Evolutionary conservation across 2,113 vertebrate genomes (phyloP).

Genomic region (Cephalopholis sonnerati): DNA sequence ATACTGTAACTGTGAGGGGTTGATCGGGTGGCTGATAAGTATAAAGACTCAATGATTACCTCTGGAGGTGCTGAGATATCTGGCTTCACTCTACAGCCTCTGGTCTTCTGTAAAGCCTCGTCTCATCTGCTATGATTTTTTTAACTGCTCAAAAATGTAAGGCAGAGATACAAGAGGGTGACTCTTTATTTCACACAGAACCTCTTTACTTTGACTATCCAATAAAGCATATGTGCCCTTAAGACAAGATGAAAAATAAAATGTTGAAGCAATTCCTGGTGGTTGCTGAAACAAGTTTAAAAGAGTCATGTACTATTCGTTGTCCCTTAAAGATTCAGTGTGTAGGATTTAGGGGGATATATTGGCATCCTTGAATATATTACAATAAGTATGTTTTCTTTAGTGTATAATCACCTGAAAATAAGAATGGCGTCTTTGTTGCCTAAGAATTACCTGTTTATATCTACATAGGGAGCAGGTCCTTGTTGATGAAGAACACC

Average conservation of each 20-base stretch:
- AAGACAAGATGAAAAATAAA: background rate
- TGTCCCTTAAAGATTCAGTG: background rate
- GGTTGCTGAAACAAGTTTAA: background rate
- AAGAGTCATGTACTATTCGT: background rate
- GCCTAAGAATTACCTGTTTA: no score
- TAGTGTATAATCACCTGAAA: no score
- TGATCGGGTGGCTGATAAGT: slow-evolving; percentile 55
- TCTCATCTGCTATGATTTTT: slow-evolving; percentile 28
- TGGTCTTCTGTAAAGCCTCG: slow-evolving; percentile 34
- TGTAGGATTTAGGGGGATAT: background rate
- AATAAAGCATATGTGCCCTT: background rate
- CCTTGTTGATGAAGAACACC: no score
- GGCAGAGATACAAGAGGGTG: background rate
- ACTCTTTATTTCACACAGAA: slow-evolving; percentile 1
- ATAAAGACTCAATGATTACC: slow-evolving; percentile 50
- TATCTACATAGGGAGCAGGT: no score
- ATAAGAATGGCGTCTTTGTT: no score
- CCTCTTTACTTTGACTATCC: background rate
- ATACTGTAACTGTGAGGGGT: slow-evolving; percentile 44
- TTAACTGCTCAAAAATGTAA: slow-evolving; percentile 23
- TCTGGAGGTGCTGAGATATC: slow-evolving; percentile 44
- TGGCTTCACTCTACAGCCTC: slow-evolving; percentile 29
- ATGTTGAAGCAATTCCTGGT: background rate
- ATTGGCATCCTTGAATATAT: no score
- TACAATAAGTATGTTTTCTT: no score